These are phyloP conservation scores for Lanius collurio DNA, from an alignment of 2,113 vertebrate genomes.

Conservation along the genomic window DNA sequence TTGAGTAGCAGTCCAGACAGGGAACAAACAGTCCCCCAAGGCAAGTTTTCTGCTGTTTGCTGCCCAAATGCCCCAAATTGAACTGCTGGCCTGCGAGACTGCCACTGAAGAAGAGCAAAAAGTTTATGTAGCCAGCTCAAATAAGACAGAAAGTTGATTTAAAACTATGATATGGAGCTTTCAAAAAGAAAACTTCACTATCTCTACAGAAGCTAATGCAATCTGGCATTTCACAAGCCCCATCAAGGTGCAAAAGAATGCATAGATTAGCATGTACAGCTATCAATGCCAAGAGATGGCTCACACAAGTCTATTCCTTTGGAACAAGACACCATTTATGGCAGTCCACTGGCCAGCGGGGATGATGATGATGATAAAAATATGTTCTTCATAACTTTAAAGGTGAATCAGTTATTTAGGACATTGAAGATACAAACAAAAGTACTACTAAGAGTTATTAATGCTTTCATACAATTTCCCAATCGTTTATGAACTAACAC, in stretches of 20 bases:
- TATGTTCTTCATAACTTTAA: neutral
- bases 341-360: neutral
- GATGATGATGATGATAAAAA: neutral
- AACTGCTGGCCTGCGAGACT: accelerated
- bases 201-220: neutral
- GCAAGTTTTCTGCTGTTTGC: neutral
- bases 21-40: neutral
- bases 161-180: neutral
- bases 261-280: neutral
- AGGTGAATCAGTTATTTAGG: neutral
- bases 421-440: neutral
- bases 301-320: neutral
- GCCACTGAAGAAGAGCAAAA: neutral
- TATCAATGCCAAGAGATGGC: neutral
- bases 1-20: neutral
- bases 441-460: neutral
- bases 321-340: neutral
- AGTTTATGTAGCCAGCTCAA: neutral
- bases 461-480: neutral
- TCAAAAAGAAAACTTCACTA: neutral
- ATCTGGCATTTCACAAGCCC: neutral
- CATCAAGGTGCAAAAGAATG: neutral
- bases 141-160: neutral
- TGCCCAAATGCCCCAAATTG: neutral
- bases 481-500: neutral